These are phyloP conservation scores for Cheilinus undulatus DNA, from an alignment of 2,113 vertebrate species.

Conservation along the genomic window DNA sequence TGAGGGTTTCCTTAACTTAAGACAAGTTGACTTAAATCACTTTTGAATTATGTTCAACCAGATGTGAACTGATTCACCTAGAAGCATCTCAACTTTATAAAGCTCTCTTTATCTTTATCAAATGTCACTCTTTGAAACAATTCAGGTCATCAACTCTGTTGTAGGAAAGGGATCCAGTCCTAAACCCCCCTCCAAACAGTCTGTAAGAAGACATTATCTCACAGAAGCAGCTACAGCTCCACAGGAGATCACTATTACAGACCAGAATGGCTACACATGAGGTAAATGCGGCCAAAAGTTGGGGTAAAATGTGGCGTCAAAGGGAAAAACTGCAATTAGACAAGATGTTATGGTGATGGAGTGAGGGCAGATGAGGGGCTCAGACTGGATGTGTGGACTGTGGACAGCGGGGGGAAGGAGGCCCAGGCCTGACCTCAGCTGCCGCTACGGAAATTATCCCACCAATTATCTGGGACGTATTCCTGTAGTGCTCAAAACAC, in stretches of 20 bases:
- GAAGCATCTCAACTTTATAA: too few species aligned
- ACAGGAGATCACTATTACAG: constrained; percentile 12
- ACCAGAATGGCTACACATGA: constrained; percentile 25
- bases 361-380: constrained; percentile 45
- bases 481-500: constrained; percentile 67
- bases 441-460: constrained; percentile 74
- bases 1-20: too few species aligned
- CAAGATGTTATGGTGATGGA: constrained; percentile 45
- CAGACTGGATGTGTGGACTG: constrained; percentile 40
- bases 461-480: constrained; percentile 77
- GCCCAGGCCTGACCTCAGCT: constrained; percentile 80
- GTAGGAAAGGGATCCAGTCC: constrained; percentile 26
- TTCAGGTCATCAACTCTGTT: background rate
- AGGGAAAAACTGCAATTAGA: constrained; percentile 52
- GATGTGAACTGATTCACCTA: too few species aligned
- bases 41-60: too few species aligned
- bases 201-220: constrained; percentile 22
- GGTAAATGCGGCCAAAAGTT: constrained; percentile 28
- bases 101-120: background rate
- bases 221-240: constrained; percentile 15
- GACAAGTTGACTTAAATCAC: too few species aligned
- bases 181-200: constrained; percentile 13
- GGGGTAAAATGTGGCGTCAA: constrained; percentile 23
- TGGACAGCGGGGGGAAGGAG: constrained; percentile 61
- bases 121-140: constrained; percentile 17